These are phyloP conservation scores for Torymus texanus DNA, from an alignment of 2,888 invertebrate species.

Conservation along the genomic window DNA sequence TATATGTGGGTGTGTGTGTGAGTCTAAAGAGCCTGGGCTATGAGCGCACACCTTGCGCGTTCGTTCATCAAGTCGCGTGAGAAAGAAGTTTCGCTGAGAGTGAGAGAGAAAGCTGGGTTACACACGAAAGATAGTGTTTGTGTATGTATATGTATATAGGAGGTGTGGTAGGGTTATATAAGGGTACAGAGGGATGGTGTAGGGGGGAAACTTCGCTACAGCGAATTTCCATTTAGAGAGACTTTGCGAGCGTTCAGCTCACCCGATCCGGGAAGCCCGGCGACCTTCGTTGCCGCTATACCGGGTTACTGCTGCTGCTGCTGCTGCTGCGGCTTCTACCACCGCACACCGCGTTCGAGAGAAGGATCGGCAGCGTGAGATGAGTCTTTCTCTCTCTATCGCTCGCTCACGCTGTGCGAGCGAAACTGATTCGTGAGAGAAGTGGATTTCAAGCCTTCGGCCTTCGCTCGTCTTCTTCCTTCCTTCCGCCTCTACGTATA, in stretches of 20 bases:
- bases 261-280: background rate
- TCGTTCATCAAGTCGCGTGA: slow-evolving; percentile 6
- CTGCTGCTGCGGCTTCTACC: background rate
- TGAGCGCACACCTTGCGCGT: background rate
- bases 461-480: background rate
- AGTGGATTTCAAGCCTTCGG: slow-evolving; percentile 10
- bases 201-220: slow-evolving; percentile 63
- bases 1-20: too few relatives aligned
- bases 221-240: slow-evolving; percentile 69
- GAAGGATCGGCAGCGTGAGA: slow-evolving; percentile 10
- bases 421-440: slow-evolving; percentile 31
- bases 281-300: background rate
- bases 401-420: background rate
- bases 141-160: too few relatives aligned
- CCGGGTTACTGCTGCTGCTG: too few relatives aligned
- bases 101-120: too few relatives aligned
- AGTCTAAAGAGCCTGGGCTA: background rate
- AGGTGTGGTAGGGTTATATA: too few relatives aligned
- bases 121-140: too few relatives aligned
- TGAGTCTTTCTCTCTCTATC: slow-evolving; percentile 8
- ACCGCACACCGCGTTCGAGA: background rate
- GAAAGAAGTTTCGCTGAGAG: slow-evolving; percentile 14
- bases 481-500: background rate
- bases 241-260: slow-evolving; percentile 59
- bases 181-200: slow-evolving; percentile 13